Percentiles rank a stretch among this genome's conserved stretches.
phyloP scores from a whole-genome alignment of 1,140 invertebrate species.

The Magallana gigas region DNA sequence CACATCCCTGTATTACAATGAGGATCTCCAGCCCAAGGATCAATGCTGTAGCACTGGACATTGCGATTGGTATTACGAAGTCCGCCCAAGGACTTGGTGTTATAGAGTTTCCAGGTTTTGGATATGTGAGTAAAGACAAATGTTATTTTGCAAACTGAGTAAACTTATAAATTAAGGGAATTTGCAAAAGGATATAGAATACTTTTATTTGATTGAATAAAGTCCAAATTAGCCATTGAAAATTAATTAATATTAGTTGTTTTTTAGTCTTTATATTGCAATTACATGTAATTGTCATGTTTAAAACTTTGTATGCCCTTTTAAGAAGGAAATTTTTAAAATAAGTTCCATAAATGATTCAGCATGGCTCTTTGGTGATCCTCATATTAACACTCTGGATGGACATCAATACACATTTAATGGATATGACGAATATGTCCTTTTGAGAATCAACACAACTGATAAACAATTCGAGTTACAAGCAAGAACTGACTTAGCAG shows the following conservation, averaged over 20 bases:
- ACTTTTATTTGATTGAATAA: no score
- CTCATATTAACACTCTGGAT: slow-evolving; percentile 72
- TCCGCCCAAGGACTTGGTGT: slow-evolving; percentile 19
- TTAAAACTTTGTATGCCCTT: no score
- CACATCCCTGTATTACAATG: not conserved
- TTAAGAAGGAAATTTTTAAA: no score
- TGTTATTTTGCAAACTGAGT: not conserved
- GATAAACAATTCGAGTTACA: slow-evolving; percentile 54
- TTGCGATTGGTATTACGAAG: slow-evolving; percentile 35
- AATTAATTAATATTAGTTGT: no score
- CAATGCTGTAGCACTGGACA: slow-evolving; percentile 24
- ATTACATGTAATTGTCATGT: no score
- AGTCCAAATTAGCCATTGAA: no score
- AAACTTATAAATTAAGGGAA: no score
- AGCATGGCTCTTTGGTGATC: slow-evolving; percentile 70
- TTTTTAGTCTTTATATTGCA: no score
- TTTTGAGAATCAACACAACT: slow-evolving; percentile 54
- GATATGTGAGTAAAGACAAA: slow-evolving; percentile 6
- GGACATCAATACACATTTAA: slow-evolving; percentile 71
- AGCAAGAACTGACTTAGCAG: slow-evolving; percentile 43
- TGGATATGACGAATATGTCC: slow-evolving; percentile 69
- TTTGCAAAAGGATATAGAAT: no score
- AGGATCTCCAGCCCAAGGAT: not conserved
- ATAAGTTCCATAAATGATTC: no score
- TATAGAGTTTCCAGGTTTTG: not conserved